phyloP scores from a whole-genome alignment of 1,140 invertebrate genomes.

The Brachionus rubens region DNA sequence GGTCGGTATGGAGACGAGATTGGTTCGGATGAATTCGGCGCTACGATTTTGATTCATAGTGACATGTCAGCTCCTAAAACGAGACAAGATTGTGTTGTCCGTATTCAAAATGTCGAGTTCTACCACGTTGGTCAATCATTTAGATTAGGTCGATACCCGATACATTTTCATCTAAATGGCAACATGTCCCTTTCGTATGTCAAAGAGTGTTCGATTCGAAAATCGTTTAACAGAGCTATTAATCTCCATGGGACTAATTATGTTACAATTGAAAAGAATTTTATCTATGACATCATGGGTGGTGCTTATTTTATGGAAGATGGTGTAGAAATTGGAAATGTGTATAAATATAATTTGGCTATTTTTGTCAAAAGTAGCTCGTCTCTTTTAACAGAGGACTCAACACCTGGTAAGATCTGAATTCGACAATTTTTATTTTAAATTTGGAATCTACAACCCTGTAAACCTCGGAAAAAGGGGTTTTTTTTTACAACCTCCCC shows the following conservation, averaged over 20 bases:
- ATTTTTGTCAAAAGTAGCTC: slow-evolving; percentile 54
- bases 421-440: too few relatives aligned
- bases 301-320: slow-evolving; percentile 59
- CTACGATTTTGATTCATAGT: too few relatives aligned
- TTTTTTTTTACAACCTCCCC: too few relatives aligned
- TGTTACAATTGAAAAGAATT: slow-evolving; percentile 49
- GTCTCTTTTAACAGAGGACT: slow-evolving; percentile 57
- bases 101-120: slow-evolving; percentile 39
- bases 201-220: slow-evolving; percentile 52
- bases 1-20: too few relatives aligned
- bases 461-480: too few relatives aligned
- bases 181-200: slow-evolving; percentile 54
- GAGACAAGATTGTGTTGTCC: neutral
- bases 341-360: slow-evolving; percentile 54
- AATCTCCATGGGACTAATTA: slow-evolving; percentile 55
- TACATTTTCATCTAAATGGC: slow-evolving; percentile 58
- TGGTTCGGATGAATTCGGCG: too few relatives aligned
- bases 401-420: too few relatives aligned
- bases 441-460: too few relatives aligned
- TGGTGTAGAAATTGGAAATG: slow-evolving; percentile 57
- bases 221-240: slow-evolving; percentile 57
- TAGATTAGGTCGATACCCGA: slow-evolving; percentile 56
- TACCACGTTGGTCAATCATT: slow-evolving; percentile 56
- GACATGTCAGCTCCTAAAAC: too few relatives aligned
- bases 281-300: slow-evolving; percentile 52